Evolutionary conservation across 2,888 invertebrate species (phyloP), one percentile per base, ranked within the genome.

Genomic region (Drosophila planitibia): DNA sequence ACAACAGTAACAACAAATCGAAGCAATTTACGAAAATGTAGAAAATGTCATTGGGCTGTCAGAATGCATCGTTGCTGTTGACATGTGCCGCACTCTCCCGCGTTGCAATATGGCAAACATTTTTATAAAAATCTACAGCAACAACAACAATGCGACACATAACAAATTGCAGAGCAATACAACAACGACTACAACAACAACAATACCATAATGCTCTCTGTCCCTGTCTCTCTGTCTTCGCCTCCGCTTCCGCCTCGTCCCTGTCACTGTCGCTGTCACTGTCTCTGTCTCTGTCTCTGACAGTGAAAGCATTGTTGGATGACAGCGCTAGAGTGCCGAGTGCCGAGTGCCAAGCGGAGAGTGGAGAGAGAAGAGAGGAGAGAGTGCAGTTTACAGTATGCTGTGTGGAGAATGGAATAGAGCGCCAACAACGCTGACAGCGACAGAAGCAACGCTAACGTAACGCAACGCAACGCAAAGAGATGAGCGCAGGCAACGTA

Each of bases 31-130:
- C 87, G 84, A 92, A 92, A 91, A 92, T 90, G 91, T 90, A 88
- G 86, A 92, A 91, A 91, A 91, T 88, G 89, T 91, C 91, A 92
- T 89, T 92, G 91, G 91, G 91, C 91, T 92, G 92, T 92, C 92
- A 92, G 82, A 90, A 82, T 83, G 90, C 90, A 90, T 89, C 86
- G 85, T 87, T 87, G 87, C 64, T 78, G 87, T 82, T 87, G 89
- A 89, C 87, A 89, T 83, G 83, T 85, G 88, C 74, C 77, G 62
- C 54, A 74, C 68, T 53, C 69, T 57, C 54, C 60, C 64, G 64
- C 67, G 54, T 73, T 73, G 72, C 75, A 76, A 72, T 75, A 74
- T 83, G 76, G 74, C 83, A 85, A 75, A 79, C 80, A 77, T 86
- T 69, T 81, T 80, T 81, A 84, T 85, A 85, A 85, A 89, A 86